Evolutionary conservation across 2,113 vertebrate species (phyloP), one percentile per base, ranked within the genome.

Genomic region (Damaliscus lunatus): DNA sequence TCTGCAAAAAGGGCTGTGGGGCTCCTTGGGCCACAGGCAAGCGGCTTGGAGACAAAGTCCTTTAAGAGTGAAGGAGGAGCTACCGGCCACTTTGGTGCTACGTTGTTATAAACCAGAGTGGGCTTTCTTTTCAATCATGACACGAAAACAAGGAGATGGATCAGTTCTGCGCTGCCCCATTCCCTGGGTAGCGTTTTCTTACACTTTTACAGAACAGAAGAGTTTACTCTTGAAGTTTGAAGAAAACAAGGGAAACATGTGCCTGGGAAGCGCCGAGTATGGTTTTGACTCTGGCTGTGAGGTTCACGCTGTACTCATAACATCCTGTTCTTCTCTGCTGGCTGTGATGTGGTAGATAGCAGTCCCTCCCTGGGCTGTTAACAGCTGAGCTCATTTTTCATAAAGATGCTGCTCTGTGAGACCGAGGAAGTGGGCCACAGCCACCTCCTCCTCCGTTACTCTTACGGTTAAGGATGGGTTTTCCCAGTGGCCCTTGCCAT

Each of bases 271-370:
- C 67, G 12, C 48, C 64, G 62, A 52, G 90, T 98, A 94, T 80
- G 96, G 98, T 98, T 95, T 93, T 97, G 97, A 96, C 96, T 98
- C 91, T 91, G 96, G 97, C 90, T 90, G 52, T 91, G 97, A 98
- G 96, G 98, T 98, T 98, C 97, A 7, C 23, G 2, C 14, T 97
- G 98, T 98, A 57, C 98, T 98, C 92, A 98, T 96, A 98, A 98
- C 99, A 99, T 99, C 98, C 98, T 98, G 98, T 97, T 21, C 90
- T 94, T 98, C 71, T 83, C 48, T 78, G 81, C 95, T 23, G 90
- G 52, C 53, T 27, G n/a, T 55, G 97, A 96, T 98, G 98, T 97
- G 97, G 98, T 98, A 46, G 36, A 33, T 84, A 97, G 92, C 96
- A 10, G 97, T 7, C 6, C 90, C 81, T 90, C 27, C 80, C 71